Conservation (phyloP, 2,888 invertebrate genomes). For the Loripinus fragilis region DNA sequence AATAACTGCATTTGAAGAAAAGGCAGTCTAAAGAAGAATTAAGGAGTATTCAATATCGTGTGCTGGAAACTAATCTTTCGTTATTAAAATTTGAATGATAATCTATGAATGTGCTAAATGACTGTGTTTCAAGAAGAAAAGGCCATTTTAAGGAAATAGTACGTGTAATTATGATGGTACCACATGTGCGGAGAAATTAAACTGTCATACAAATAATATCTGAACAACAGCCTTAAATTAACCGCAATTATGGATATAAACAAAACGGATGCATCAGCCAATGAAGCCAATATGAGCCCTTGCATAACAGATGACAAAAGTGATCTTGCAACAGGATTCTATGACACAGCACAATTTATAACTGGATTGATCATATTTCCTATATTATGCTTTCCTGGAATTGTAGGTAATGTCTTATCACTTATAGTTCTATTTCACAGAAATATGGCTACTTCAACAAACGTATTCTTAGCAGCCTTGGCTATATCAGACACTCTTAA, state of each 20-base stretch:
- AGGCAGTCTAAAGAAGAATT: no score
- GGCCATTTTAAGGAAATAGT: no score
- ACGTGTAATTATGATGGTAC: no score
- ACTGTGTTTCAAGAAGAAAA: no score
- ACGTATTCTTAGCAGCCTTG: constrained; percentile 76
- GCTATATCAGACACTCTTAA: constrained; percentile 79
- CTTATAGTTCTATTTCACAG: constrained; percentile 75
- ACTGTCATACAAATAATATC: no score
- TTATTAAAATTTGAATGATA: no score
- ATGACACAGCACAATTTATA: constrained; percentile 67
- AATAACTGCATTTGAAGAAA: no score
- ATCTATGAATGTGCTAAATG: no score
- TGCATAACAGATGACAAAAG: constrained; percentile 22
- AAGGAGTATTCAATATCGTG: no score
- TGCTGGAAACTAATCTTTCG: no score
- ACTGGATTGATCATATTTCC: constrained; percentile 78
- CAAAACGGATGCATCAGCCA: constrained; percentile 7
- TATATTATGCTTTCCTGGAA: constrained; percentile 74
- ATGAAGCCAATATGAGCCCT: constrained; percentile 19
- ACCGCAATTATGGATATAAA: constrained; percentile 26
- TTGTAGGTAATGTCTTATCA: constrained; percentile 75
- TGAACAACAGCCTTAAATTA: no score
- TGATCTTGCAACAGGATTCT: constrained; percentile 63
- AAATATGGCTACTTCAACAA: constrained; percentile 77
- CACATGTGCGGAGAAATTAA: no score